phyloP scores from a whole-genome alignment of 2,113 vertebrate species.

The Tragelaphus imberbis region DNA sequence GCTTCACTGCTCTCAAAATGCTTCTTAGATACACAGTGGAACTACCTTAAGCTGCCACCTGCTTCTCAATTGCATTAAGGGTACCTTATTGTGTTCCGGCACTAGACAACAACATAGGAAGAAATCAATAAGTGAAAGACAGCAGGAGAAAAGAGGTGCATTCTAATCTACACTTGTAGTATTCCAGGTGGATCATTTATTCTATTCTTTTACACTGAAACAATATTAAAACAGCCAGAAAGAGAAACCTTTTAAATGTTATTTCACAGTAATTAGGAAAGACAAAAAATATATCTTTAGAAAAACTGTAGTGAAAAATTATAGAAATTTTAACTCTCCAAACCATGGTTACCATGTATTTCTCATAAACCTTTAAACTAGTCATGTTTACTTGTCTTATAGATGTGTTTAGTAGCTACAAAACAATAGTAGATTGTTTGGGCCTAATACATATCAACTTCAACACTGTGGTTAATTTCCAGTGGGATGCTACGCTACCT shows the following conservation, averaged over 20 bases:
- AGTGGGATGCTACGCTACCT: not conserved
- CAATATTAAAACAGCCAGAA: not conserved
- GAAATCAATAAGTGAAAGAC: not conserved
- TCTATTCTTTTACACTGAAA: not conserved
- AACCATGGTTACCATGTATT: not conserved
- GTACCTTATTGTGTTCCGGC: not conserved
- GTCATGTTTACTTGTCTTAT: not conserved
- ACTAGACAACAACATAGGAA: rapidly evolving
- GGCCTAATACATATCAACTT: not conserved
- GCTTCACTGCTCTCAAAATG: not conserved
- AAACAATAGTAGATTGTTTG: not conserved
- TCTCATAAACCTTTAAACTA: not conserved
- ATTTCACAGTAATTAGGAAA: not conserved
- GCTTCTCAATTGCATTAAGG: rapidly evolving
- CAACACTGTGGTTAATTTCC: not conserved
- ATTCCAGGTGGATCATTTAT: not conserved
- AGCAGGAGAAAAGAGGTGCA: too few relatives aligned
- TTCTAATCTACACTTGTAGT: rapidly evolving
- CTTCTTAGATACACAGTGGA: not conserved
- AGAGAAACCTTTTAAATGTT: not conserved
- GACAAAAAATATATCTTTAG: not conserved
- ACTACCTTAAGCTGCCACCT: too few relatives aligned
- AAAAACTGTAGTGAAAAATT: not conserved
- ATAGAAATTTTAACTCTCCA: not conserved
- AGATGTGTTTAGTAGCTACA: not conserved